These are phyloP conservation scores for Grapholita molesta DNA, from an alignment of 1,140 invertebrate genomes.

Conservation along the genomic window DNA sequence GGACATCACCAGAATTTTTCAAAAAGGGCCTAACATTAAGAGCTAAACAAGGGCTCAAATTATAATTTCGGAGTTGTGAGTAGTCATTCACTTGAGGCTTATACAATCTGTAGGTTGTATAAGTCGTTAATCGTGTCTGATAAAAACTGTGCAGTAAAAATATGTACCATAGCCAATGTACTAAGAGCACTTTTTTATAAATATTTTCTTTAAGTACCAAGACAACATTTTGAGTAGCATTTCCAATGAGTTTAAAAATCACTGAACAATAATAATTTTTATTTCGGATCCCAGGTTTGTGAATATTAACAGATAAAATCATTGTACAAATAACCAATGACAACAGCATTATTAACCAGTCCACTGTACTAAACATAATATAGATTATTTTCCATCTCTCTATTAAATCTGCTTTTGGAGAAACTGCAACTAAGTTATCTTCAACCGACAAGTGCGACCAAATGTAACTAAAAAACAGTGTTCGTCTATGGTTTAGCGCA, in stretches of 20 bases:
- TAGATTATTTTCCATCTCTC: neutral
- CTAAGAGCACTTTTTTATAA: neutral
- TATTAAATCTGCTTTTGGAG: neutral
- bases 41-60: neutral
- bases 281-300: neutral
- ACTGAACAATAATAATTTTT: neutral
- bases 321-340: neutral
- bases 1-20: neutral
- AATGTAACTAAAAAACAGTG: neutral
- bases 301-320: neutral
- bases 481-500: neutral
- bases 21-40: neutral
- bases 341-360: neutral
- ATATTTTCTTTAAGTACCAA: neutral
- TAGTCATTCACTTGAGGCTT: neutral
- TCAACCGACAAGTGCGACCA: neutral
- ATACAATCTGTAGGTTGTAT: neutral
- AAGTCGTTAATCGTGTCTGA: neutral
- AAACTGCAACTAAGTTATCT: neutral
- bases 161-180: neutral
- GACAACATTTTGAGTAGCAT: neutral
- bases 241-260: neutral
- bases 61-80: neutral
- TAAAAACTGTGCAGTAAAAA: neutral
- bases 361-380: neutral